Percentiles rank a stretch among this genome's conserved stretches.
Evolutionary conservation across 1,140 invertebrate species (phyloP).

Genomic region (Acromyrmex charruanus): DNA sequence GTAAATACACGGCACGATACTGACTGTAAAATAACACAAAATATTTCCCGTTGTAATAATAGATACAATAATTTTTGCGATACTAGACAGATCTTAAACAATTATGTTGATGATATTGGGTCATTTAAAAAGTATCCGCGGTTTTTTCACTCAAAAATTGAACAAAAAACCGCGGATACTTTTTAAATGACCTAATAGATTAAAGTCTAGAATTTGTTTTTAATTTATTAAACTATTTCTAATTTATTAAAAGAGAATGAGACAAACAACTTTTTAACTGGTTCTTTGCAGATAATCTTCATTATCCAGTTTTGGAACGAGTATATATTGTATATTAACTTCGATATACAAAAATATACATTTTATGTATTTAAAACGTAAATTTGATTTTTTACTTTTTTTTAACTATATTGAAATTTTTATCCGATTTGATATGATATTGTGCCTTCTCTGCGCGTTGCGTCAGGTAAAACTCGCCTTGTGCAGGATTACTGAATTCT

Average conservation of each 20-base stretch:
- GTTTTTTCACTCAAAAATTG: too few species aligned
- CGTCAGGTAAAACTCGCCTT: constrained; percentile 77
- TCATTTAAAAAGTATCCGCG: too few species aligned
- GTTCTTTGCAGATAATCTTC: background rate
- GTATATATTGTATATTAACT: background rate
- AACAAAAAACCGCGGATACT: too few species aligned
- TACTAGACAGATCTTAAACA: background rate
- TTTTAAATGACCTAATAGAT: background rate
- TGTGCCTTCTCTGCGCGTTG: constrained; percentile 67
- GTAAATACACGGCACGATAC: constrained; percentile 69
- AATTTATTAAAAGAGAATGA: background rate
- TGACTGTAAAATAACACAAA: constrained; percentile 17
- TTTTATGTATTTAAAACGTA: background rate
- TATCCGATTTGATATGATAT: constrained; percentile 18
- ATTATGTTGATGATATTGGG: background rate
- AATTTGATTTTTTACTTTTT: background rate
- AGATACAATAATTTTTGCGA: background rate
- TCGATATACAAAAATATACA: background rate
- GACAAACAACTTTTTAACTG: background rate
- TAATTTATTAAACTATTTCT: constrained; percentile 5
- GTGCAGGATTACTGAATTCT: constrained; percentile 72
- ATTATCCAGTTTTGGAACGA: background rate
- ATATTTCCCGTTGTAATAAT: background rate
- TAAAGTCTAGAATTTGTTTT: background rate
- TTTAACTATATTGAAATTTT: background rate